Base-by-base conservation (phyloP, 2,113 vertebrate genomes). In the Bungarus multicinctus region DNA sequence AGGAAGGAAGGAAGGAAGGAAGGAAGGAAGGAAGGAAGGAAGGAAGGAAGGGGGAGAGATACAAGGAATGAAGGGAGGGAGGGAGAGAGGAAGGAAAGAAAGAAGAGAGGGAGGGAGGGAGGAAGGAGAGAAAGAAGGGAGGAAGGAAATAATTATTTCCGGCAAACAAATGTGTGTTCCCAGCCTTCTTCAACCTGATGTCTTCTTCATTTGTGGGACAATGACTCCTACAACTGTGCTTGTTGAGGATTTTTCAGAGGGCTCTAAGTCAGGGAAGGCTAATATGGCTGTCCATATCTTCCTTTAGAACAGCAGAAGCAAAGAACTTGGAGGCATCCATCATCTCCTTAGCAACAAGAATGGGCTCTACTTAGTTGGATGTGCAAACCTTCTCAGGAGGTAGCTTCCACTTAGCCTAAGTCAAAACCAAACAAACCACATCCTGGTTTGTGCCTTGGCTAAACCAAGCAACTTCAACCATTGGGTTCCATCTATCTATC, bases 21-120 rank as follows among this genome's bases (percentile, higher is more conserved):
- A 9, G 47, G 7, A 88, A 18, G 23, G 18, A 6, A 23, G 55
- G 0, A 8, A 23, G 47, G 7, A 9, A 50, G 47, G 47, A 50
- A 50, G 1, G 7, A 50, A 50, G 1, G 47, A 50, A 50, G 7
- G 1, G 7, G 3, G 10, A 0, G 0, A 64, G 58, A 3, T n/a
- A n/a, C n/a, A 1, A 27, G 60, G 60, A 0, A 27, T 1, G 3
- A 0, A 64, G 27, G 27, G 3, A 27, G 60, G 60, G 0, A 69
- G 1, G 30, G 2, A n/a, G 30, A 30, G 3, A 60, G 58, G 58
- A 4, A 64, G 54, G 54, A 14, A 3, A 18, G 54, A 55, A 55
- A 18, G 54, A 55, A 55, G 54, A 5, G 20, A 55, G 18, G 54
- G 16, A 54, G 53, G 53, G 3, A 20, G 54, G 54, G 4, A 23